A percentile compares a stretch with the other conserved stretches of the same genome.
phyloP scores from a whole-genome alignment of 2,797 vertebrate genomes.

The Meda fulgida region DNA sequence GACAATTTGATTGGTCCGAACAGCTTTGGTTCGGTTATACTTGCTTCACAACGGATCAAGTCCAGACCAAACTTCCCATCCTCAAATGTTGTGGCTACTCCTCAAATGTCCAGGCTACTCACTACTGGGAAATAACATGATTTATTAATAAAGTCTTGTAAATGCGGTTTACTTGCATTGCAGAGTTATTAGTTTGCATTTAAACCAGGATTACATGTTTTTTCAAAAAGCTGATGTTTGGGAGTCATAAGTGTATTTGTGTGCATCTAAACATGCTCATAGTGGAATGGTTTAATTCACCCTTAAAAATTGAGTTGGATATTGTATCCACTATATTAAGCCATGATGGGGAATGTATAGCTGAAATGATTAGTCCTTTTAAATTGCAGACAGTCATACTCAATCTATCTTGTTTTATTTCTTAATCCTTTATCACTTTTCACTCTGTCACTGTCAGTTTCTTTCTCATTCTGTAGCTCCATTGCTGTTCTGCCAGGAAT shows the following conservation, averaged over 20 bases:
- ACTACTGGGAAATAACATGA: neutral
- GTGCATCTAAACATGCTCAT: neutral
- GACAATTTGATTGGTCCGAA: too few species aligned
- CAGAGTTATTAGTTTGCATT: neutral
- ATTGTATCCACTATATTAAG: neutral
- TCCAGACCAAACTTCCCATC: too few species aligned
- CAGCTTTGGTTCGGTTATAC: too few species aligned
- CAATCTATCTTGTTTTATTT: slow-evolving; percentile 16
- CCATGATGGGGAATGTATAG: neutral
- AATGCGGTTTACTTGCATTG: neutral
- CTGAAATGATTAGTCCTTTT: neutral
- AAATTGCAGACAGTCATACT: neutral
- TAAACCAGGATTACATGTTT: neutral
- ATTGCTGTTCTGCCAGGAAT: slow-evolving; percentile 24
- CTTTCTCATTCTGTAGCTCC: slow-evolving; percentile 19
- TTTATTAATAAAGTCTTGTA: neutral
- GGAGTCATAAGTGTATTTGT: neutral
- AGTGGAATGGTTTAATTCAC: neutral
- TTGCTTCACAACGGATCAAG: too few species aligned
- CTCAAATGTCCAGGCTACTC: too few species aligned
- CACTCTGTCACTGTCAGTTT: neutral
- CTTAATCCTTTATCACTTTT: slow-evolving; percentile 23
- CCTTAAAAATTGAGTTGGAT: neutral
- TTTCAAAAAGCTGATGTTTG: neutral
- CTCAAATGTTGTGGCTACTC: too few species aligned